Conservation (phyloP, 2,113 vertebrate genomes). For the Vireo altiloquus region DNA sequence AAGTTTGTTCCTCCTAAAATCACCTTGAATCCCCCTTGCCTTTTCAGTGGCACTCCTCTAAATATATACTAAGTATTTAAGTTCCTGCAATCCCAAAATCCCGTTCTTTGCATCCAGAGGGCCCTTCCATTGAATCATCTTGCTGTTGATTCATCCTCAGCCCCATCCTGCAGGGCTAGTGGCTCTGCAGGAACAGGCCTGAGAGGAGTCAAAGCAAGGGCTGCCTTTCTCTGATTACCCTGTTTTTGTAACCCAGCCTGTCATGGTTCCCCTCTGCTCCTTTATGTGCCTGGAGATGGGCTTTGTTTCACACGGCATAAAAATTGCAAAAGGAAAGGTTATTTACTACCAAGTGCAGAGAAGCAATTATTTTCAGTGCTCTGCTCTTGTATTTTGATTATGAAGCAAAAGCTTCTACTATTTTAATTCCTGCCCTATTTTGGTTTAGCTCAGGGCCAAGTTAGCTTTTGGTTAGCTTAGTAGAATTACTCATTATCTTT, state of each 20-base stretch:
- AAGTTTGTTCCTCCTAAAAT: not conserved
- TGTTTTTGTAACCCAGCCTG: not conserved
- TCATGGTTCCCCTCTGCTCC: not conserved
- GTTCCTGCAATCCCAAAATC: not conserved
- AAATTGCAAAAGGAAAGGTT: not conserved
- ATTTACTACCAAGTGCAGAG: not conserved
- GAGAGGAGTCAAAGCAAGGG: not conserved
- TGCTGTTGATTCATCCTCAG: not conserved
- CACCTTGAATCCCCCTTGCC: not conserved
- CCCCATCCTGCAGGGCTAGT: not conserved
- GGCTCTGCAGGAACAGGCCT: not conserved
- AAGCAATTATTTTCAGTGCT: not conserved
- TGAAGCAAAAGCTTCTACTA: not conserved
- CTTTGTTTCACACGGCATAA: not conserved
- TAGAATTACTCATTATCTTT: not conserved
- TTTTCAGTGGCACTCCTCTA: not conserved
- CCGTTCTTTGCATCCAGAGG: not conserved
- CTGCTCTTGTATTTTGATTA: not conserved
- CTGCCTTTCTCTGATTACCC: not conserved
- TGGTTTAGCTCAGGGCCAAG: not conserved
- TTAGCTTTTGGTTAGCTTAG: too few relatives aligned
- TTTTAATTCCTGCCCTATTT: not conserved
- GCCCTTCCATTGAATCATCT: not conserved
- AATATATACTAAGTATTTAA: not conserved
- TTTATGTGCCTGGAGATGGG: not conserved